phyloP scores from a whole-genome alignment of 2,113 vertebrate genomes.

The Scytalopus superciliaris region DNA sequence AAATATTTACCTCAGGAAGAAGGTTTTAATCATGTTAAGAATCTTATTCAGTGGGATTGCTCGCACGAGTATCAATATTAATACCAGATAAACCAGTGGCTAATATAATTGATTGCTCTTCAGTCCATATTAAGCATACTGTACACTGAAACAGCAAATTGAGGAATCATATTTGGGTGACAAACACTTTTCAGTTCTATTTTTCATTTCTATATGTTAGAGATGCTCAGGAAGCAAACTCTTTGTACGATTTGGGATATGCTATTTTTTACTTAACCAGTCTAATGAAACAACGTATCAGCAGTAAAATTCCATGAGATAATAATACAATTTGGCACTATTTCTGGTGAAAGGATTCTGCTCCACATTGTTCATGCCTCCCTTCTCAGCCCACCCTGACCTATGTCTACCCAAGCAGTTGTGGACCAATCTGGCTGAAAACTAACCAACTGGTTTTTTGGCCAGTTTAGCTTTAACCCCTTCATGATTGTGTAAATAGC shows the following conservation, averaged over 20 bases:
- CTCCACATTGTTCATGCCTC: background rate
- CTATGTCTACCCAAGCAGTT: rapidly evolving
- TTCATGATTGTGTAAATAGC: background rate
- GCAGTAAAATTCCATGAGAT: background rate
- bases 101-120: background rate
- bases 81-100: background rate
- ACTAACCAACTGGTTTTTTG: background rate
- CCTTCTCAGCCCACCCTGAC: background rate
- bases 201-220: background rate
- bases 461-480: background rate
- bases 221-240: background rate
- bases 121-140: background rate
- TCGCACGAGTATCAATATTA: background rate
- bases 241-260: background rate
- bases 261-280: background rate
- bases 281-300: background rate
- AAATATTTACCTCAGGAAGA: slow-evolving; percentile 5
- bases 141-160: background rate
- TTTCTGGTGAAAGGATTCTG: background rate
- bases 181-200: background rate
- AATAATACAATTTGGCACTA: background rate
- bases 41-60: background rate
- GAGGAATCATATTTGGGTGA: background rate
- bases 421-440: background rate
- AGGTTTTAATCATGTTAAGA: background rate